phyloP scores from a whole-genome alignment of 2,797 vertebrate genomes.

The Myripristis jacobus region DNA sequence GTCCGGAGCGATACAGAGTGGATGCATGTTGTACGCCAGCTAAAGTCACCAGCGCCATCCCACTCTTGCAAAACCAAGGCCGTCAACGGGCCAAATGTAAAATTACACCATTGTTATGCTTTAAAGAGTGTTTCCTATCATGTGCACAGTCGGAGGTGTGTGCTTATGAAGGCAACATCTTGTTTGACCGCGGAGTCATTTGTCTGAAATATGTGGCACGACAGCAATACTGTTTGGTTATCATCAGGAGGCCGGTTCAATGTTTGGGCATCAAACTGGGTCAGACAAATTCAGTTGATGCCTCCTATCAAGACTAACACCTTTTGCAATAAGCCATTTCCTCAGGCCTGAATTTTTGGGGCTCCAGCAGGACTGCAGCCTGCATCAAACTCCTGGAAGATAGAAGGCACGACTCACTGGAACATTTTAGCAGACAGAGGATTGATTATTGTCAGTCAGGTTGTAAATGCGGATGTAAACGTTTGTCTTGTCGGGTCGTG shows the following conservation, averaged over 20 bases:
- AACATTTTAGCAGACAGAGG: conserved; percentile 25
- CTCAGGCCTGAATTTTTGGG: conserved; percentile 11
- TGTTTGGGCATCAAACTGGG: conserved; percentile 31
- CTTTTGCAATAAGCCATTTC: conserved; percentile 37
- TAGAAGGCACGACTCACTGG: conserved; percentile 47
- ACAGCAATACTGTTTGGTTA: conserved; percentile 9
- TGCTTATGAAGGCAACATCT: conserved; percentile 12
- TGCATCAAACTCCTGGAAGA: conserved; percentile 15
- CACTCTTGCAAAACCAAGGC: conserved; percentile 1
- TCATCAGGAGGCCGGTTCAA: conserved; percentile 24
- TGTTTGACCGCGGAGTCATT: conserved; percentile 7
- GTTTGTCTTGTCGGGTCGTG: no score
- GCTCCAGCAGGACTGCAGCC: conserved; percentile 28
- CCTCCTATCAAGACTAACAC: conserved; percentile 27
- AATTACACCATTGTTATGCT: not conserved
- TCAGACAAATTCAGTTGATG: conserved; percentile 32
- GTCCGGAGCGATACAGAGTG: not conserved
- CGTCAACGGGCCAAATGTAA: not conserved
- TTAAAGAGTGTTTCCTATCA: not conserved
- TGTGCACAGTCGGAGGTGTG: not conserved
- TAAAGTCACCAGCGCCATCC: not conserved
- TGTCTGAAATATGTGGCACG: conserved; percentile 11
- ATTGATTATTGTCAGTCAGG: no score
- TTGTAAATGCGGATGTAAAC: no score
- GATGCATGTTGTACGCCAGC: not conserved